Conservation (phyloP, 2,797 vertebrate species). For the Limnodromus scolopaceus region DNA sequence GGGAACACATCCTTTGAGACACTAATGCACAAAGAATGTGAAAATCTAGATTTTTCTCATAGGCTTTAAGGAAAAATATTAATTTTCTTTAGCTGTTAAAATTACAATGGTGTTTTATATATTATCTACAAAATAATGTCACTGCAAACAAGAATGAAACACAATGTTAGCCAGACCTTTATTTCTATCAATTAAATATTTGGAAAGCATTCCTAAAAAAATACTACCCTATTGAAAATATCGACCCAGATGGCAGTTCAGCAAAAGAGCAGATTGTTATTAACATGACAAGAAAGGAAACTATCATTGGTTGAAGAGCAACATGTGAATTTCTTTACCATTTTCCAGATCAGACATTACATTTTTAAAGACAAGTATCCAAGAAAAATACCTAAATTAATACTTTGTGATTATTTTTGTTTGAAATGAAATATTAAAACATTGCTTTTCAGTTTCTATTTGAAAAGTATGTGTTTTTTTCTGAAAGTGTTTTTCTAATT, state of each 20-base stretch:
- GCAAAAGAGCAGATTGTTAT: not conserved
- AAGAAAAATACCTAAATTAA: not conserved
- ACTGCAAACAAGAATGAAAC: not conserved
- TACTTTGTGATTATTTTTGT: not conserved
- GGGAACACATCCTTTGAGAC: not conserved
- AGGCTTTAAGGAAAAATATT: not conserved
- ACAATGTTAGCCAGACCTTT: not conserved
- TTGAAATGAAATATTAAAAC: not conserved
- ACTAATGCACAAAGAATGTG: not conserved
- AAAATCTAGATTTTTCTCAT: not conserved
- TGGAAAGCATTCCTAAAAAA: not conserved
- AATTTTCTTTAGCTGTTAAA: not conserved
- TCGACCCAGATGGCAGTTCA: not conserved
- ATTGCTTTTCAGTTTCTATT: not conserved
- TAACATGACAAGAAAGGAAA: not conserved
- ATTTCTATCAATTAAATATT: not conserved
- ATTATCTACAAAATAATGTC: not conserved
- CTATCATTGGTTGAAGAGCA: not conserved
- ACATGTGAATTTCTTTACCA: not conserved
- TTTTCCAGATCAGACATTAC: not conserved
- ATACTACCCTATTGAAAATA: not conserved
- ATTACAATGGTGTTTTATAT: not conserved
- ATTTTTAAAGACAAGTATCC: not conserved
- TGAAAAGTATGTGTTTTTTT: not conserved
- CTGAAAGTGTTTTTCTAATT: not conserved